Percentiles rank a stretch among this genome's conserved stretches.
Conservation (phyloP, 2,888 invertebrate species). For the Orchesella flavescens region DNA sequence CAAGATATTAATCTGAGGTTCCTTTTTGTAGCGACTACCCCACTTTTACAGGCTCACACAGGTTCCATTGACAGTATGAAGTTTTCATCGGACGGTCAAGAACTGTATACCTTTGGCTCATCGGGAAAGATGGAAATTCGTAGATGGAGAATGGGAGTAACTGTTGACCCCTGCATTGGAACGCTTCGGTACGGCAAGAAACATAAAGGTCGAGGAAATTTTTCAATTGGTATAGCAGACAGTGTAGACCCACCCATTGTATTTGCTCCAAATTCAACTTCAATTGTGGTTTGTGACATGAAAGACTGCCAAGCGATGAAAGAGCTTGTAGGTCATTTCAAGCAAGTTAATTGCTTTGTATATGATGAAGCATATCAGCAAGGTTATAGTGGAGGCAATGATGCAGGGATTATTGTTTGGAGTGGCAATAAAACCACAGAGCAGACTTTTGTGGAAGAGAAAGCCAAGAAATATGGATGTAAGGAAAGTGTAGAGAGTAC, state of each 20-base stretch:
- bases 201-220: conserved; percentile 57
- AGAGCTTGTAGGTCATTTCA: conserved; percentile 60
- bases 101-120: conserved; percentile 58
- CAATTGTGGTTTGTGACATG: conserved; percentile 61
- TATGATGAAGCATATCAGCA: conserved; percentile 57
- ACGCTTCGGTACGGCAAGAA: conserved; percentile 55
- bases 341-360: conserved; percentile 61
- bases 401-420: conserved; percentile 62
- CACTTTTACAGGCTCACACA: conserved; percentile 58
- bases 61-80: conserved; percentile 48
- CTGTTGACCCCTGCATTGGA: conserved; percentile 44
- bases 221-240: conserved; percentile 49
- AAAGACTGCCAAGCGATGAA: conserved; percentile 41
- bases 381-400: conserved; percentile 63
- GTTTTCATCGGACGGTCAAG: conserved; percentile 55
- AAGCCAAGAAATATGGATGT: conserved; percentile 14
- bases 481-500: background rate
- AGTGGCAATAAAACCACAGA: conserved; percentile 54
- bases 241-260: conserved; percentile 57
- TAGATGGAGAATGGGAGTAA: conserved; percentile 53
- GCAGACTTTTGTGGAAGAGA: conserved; percentile 52
- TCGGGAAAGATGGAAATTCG: conserved; percentile 43
- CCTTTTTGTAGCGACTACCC: background rate
- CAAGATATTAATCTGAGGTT: too few species aligned
- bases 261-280: conserved; percentile 58